These are phyloP conservation scores for Heptranchias perlo DNA, from an alignment of 2,113 vertebrate genomes.

Conservation along the genomic window DNA sequence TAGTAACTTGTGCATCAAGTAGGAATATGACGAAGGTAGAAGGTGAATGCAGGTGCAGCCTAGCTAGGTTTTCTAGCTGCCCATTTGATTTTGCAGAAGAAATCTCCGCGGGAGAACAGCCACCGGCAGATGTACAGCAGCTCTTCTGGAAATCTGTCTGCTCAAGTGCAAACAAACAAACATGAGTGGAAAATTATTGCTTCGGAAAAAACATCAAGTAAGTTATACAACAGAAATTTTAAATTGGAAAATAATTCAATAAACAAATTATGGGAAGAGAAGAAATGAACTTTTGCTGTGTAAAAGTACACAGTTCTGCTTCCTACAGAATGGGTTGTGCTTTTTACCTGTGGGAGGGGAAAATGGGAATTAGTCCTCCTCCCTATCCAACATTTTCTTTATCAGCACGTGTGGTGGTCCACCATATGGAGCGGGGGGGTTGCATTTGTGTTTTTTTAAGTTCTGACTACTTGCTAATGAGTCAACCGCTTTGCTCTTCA, in stretches of 20 bases:
- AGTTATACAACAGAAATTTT: constrained; percentile 52
- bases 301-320: constrained; percentile 31
- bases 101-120: constrained; percentile 85
- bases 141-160: constrained; percentile 79
- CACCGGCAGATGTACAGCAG: constrained; percentile 89
- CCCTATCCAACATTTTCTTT: not conserved
- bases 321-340: not conserved
- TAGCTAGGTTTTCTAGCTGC: constrained; percentile 77
- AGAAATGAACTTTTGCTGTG: not conserved
- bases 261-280: not conserved
- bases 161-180: constrained; percentile 76
- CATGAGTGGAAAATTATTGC: constrained; percentile 98
- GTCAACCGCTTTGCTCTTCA: constrained; percentile 47
- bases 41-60: constrained; percentile 25
- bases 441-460: not conserved
- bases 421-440: not conserved
- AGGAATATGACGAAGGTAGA: constrained; percentile 19
- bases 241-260: not conserved
- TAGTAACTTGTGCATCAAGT: not conserved
- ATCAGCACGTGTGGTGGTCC: not conserved
- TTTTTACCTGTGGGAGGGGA: not conserved
- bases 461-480: not conserved
- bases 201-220: constrained; percentile 94
- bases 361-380: not conserved
- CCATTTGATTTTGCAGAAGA: constrained; percentile 96